Conservation (phyloP, 1,140 invertebrate species). For the Polypedilum vanderplanki region DNA sequence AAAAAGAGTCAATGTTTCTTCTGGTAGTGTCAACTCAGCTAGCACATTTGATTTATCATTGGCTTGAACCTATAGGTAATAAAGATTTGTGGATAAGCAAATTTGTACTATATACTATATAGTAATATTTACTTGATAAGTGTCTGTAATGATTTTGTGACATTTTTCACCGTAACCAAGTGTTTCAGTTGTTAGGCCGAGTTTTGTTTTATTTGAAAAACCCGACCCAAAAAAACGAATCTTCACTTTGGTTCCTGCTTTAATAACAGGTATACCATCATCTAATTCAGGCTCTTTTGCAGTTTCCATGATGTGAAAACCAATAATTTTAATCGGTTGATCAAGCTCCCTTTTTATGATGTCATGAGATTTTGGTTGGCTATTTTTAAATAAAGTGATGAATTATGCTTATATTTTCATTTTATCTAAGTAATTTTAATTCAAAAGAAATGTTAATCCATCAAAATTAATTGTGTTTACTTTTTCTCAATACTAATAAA, state of each 20-base stretch:
- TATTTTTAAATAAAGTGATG: too few relatives aligned
- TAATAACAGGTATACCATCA: conserved; percentile 58
- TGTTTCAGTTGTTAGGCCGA: conserved; percentile 59
- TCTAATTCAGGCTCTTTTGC: conserved; percentile 53
- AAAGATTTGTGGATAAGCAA: too few relatives aligned
- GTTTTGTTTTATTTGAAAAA: conserved; percentile 55
- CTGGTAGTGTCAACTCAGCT: background rate
- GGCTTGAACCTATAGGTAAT: too few relatives aligned
- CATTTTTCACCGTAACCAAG: background rate
- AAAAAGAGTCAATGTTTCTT: background rate
- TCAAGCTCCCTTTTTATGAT: background rate
- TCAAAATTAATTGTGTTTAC: too few relatives aligned
- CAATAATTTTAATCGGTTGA: conserved; percentile 45
- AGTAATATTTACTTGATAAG: background rate
- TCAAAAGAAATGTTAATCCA: too few relatives aligned
- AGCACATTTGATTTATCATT: background rate
- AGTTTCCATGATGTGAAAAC: conserved; percentile 54
- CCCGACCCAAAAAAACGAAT: conserved; percentile 69
- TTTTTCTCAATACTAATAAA: too few relatives aligned
- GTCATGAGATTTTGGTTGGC: background rate
- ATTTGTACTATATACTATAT: too few relatives aligned
- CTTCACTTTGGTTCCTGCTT: conserved; percentile 50
- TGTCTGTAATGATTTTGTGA: background rate
- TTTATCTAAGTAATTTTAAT: too few relatives aligned
- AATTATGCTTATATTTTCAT: too few relatives aligned